A percentile compares a stretch with the other conserved stretches of the same genome.
Conservation (phyloP, 2,113 vertebrate species). For the Ceyx melanurus region DNA sequence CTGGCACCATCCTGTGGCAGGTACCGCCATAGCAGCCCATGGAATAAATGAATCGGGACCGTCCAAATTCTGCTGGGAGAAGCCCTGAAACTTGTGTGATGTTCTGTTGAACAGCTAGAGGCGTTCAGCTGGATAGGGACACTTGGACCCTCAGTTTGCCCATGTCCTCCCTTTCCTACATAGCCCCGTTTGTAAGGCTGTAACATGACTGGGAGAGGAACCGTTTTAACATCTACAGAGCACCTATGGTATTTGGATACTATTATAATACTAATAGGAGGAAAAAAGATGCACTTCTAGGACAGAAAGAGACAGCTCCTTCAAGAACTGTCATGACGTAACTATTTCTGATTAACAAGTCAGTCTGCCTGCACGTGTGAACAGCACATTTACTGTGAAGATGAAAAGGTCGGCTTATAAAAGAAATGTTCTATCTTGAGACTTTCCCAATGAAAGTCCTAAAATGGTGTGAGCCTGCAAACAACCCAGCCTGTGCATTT, state of each 20-base stretch:
- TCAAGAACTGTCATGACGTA: neutral
- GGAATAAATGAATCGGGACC: neutral
- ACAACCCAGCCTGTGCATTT: neutral
- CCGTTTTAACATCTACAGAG: neutral
- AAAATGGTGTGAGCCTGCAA: neutral
- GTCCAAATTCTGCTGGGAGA: neutral
- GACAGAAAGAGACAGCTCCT: neutral
- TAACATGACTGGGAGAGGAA: neutral
- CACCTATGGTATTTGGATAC: neutral
- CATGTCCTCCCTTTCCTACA: neutral
- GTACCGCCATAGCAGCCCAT: neutral
- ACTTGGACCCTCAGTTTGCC: neutral
- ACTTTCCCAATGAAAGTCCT: neutral
- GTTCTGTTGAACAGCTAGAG: neutral
- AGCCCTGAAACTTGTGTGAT: neutral
- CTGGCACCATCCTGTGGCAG: slow-evolving; percentile 47
- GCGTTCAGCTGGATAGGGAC: neutral
- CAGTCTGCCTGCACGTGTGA: accelerated
- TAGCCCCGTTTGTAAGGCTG: neutral
- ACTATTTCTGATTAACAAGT: neutral
- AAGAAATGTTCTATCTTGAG: neutral
- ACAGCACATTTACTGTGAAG: neutral
- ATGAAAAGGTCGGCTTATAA: neutral
- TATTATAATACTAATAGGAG: neutral
- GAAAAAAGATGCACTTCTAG: neutral